Evolutionary conservation across 2,113 vertebrate species (phyloP).

Genomic region (Cyrtonyx montezumae): DNA sequence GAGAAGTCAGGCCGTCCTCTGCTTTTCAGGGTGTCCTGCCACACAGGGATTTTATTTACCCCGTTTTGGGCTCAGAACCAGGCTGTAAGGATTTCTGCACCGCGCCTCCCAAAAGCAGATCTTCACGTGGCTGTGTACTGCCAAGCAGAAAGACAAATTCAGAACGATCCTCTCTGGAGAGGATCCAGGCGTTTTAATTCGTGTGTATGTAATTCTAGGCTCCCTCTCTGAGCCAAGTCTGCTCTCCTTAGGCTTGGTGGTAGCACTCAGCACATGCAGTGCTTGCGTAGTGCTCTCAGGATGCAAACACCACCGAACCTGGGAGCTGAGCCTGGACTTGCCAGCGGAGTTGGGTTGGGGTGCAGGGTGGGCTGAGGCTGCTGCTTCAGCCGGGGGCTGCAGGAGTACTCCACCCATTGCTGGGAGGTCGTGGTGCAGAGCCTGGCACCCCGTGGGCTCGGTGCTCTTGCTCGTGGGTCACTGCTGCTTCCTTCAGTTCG

Average conservation of each 20-base stretch:
- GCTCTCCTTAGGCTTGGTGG: constrained; percentile 37
- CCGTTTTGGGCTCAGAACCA: background rate
- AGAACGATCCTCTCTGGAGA: constrained; percentile 24
- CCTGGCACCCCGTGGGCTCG: background rate
- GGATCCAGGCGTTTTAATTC: constrained; percentile 45
- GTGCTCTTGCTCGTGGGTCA: background rate
- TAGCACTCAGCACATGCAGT: constrained; percentile 17
- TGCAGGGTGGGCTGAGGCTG: background rate
- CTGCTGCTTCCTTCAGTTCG: constrained; percentile 22
- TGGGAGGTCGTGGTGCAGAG: background rate
- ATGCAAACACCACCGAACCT: background rate
- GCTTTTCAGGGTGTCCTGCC: background rate
- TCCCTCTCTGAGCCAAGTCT: constrained; percentile 48
- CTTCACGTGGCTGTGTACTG: background rate
- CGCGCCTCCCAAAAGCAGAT: background rate
- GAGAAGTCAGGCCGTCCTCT: background rate
- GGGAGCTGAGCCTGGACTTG: background rate
- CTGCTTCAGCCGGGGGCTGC: background rate
- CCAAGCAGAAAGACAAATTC: constrained; percentile 55
- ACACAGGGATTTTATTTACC: background rate
- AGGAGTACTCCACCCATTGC: background rate
- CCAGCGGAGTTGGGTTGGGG: too few species aligned
- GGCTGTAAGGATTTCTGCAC: background rate
- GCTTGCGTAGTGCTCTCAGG: background rate
- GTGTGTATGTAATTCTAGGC: constrained; percentile 36